Evolutionary conservation across 2,797 vertebrate genomes (phyloP).

Genomic region (Poecilia velifera): DNA sequence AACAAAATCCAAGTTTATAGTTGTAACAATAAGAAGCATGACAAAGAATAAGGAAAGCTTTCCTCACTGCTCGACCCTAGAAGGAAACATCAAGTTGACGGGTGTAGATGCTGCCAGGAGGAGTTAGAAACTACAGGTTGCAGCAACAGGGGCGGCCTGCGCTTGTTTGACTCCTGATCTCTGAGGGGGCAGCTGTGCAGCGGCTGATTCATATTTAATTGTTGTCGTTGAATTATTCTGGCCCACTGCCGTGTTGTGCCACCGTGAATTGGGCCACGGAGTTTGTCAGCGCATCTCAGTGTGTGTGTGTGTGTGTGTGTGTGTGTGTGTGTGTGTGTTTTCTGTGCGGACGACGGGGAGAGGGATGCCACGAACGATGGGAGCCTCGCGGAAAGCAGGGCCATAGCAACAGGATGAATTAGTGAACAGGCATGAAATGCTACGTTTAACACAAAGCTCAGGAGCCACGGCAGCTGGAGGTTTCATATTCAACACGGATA

Average conservation of each 20-base stretch:
- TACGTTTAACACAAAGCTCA: slow-evolving; percentile 68
- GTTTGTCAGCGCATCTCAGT: slow-evolving; percentile 43
- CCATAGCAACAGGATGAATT: slow-evolving; percentile 81
- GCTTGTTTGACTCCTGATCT: slow-evolving; percentile 51
- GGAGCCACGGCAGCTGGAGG: slow-evolving; percentile 56
- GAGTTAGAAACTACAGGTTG: slow-evolving; percentile 68
- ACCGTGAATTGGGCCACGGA: slow-evolving; percentile 69
- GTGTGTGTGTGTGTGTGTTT: slow-evolving; percentile 21
- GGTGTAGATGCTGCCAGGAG: slow-evolving; percentile 48
- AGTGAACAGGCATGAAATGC: slow-evolving; percentile 76
- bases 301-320: slow-evolving; percentile 9
- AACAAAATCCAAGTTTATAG: neutral
- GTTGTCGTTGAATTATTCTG: slow-evolving; percentile 81
- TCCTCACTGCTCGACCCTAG: neutral
- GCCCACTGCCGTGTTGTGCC: slow-evolving; percentile 75
- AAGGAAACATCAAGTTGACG: slow-evolving; percentile 35
- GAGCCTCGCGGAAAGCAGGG: slow-evolving; percentile 74
- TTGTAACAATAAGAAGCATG: neutral
- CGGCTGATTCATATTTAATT: slow-evolving; percentile 80
- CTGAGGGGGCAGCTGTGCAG: slow-evolving; percentile 51
- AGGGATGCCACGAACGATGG: slow-evolving; percentile 66
- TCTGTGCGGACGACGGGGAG: slow-evolving; percentile 35
- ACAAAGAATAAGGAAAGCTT: neutral
- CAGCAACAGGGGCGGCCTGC: slow-evolving; percentile 29
- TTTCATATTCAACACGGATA: slow-evolving; percentile 69